A percentile compares a stretch with the other conserved stretches of the same genome.
Evolutionary conservation across 2,888 invertebrate species (phyloP).

Genomic region (Pollenia labialis): DNA sequence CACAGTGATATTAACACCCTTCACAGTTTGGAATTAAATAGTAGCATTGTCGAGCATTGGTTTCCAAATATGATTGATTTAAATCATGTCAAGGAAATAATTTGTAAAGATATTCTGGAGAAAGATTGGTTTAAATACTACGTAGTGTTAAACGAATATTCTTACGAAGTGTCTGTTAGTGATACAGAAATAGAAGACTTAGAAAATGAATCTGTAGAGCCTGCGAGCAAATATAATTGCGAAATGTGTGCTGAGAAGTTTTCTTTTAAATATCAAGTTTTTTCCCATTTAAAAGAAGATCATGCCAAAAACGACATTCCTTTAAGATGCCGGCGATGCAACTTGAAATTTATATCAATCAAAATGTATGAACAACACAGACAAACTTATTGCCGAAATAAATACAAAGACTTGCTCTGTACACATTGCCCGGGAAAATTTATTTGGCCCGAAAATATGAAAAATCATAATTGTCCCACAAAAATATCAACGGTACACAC

Average conservation of each 20-base stretch:
- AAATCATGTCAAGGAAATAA: slow-evolving; percentile 72
- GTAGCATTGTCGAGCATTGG: slow-evolving; percentile 75
- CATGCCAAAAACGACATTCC: slow-evolving; percentile 84
- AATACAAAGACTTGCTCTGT: slow-evolving; percentile 78
- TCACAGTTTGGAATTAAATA: slow-evolving; percentile 67
- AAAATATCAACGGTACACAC: background rate
- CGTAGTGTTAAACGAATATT: slow-evolving; percentile 79
- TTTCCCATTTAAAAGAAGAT: slow-evolving; percentile 78
- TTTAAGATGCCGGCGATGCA: slow-evolving; percentile 85
- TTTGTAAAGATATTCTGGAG: slow-evolving; percentile 76
- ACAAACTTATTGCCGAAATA: slow-evolving; percentile 82
- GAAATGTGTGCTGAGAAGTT: slow-evolving; percentile 77
- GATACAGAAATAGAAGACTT: slow-evolving; percentile 81
- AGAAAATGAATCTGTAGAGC: slow-evolving; percentile 15
- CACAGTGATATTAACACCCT: slow-evolving; percentile 75
- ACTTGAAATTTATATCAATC: slow-evolving; percentile 85
- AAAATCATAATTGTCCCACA: slow-evolving; percentile 78
- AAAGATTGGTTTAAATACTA: slow-evolving; percentile 76
- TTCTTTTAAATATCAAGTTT: slow-evolving; percentile 77
- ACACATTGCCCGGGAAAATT: slow-evolving; percentile 81
- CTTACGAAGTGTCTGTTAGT: slow-evolving; percentile 81
- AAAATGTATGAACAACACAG: slow-evolving; percentile 85
- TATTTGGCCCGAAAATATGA: slow-evolving; percentile 80
- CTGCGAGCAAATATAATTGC: slow-evolving; percentile 76
- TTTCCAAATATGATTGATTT: slow-evolving; percentile 70